Conservation (phyloP, 2,888 invertebrate genomes). For the Brachyptera risi region DNA sequence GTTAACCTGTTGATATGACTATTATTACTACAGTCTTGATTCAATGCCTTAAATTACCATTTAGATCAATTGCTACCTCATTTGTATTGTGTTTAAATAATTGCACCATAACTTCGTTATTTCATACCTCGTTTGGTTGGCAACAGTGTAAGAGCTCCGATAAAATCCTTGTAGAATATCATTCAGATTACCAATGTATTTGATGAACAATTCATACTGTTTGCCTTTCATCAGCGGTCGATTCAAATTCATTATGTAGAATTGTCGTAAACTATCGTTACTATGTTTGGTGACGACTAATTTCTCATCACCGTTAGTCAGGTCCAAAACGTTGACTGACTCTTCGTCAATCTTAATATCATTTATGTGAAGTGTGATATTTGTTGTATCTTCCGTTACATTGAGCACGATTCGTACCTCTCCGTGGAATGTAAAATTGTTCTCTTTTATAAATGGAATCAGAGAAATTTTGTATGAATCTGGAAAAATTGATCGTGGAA, state of each 20-base stretch:
- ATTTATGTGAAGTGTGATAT: conserved; percentile 70
- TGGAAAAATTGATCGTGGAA: conserved; percentile 65
- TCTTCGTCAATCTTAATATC: conserved; percentile 61
- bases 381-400: conserved; percentile 57
- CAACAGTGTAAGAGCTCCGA: conserved; percentile 70
- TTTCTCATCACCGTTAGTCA: conserved; percentile 36
- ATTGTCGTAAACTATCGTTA: conserved; percentile 60
- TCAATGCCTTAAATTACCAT: too few relatives aligned
- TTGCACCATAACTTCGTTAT: neutral
- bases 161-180: conserved; percentile 79
- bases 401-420: conserved; percentile 47
- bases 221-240: conserved; percentile 54
- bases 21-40: too few relatives aligned
- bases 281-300: conserved; percentile 38
- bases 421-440: conserved; percentile 76
- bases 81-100: too few relatives aligned
- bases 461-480: conserved; percentile 59
- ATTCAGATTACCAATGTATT: conserved; percentile 67
- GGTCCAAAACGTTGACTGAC: conserved; percentile 49
- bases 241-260: conserved; percentile 61
- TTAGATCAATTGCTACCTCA: too few relatives aligned
- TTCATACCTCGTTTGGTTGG: conserved; percentile 64
- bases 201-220: conserved; percentile 63
- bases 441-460: conserved; percentile 66
- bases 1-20: too few relatives aligned